Conservation (phyloP, 2,113 vertebrate genomes). For the Psilopsiagon aymara region DNA sequence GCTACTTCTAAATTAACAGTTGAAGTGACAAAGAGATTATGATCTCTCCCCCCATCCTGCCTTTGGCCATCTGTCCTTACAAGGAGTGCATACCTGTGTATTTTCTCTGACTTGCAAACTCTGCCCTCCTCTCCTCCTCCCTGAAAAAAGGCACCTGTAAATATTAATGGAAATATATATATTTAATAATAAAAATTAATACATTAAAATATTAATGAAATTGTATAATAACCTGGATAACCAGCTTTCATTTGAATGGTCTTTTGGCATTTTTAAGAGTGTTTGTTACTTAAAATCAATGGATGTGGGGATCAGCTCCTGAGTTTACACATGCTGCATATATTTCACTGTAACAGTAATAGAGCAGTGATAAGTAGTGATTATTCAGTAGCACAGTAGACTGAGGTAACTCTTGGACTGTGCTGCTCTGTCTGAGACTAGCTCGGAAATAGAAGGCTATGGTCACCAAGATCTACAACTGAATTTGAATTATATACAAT, state of each 20-base stretch:
- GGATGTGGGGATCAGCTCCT: background rate
- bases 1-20: background rate
- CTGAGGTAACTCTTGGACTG: background rate
- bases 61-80: background rate
- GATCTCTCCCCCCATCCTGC: background rate
- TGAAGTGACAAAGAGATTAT: background rate
- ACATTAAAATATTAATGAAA: background rate
- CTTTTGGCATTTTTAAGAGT: background rate
- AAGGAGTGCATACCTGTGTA: background rate
- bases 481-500: conserved; percentile 21
- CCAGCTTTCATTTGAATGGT: background rate
- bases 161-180: background rate
- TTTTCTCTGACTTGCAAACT: background rate
- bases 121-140: background rate
- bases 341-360: background rate
- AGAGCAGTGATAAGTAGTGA: background rate
- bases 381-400: background rate
- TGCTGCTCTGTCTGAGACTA: background rate
- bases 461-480: background rate
- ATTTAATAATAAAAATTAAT: background rate
- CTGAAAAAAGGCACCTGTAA: background rate
- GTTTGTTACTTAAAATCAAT: background rate
- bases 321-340: background rate
- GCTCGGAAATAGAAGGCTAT: background rate
- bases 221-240: background rate